These are phyloP conservation scores for Drosophila kohkoa DNA, from an alignment of 1,140 invertebrate genomes.

Conservation along the genomic window DNA sequence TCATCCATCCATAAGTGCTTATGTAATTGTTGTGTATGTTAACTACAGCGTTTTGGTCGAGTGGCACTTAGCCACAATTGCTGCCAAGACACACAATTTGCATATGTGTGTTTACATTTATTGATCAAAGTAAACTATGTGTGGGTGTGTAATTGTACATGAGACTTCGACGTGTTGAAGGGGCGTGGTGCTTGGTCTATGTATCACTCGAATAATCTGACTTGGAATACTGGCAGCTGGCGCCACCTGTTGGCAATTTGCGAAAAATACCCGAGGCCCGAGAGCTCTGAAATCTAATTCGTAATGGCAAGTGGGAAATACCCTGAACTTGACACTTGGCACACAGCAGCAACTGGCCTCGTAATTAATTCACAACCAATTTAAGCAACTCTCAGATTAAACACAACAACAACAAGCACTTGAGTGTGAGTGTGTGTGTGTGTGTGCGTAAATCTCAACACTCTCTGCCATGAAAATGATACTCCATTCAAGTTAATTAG, in stretches of 20 bases:
- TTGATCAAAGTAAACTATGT: constrained; percentile 20
- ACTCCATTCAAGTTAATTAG: constrained; percentile 35
- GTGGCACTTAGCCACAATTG: constrained; percentile 8
- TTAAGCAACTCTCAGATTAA: constrained; percentile 19
- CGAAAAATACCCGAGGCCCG: not conserved
- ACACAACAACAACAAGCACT: not conserved
- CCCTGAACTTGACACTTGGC: constrained; percentile 30
- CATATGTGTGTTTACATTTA: constrained; percentile 15
- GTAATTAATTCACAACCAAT: constrained; percentile 35
- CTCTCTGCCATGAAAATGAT: constrained; percentile 9
- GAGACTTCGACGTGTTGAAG: not conserved
- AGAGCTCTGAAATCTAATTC: constrained; percentile 3
- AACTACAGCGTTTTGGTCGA: not conserved
- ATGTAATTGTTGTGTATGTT: not conserved
- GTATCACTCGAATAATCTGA: not conserved
- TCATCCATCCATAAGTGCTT: no score
- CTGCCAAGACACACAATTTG: not conserved
- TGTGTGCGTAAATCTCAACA: constrained; percentile 19
- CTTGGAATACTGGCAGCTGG: not conserved
- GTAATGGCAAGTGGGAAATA: constrained; percentile 8
- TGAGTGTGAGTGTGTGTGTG: not conserved
- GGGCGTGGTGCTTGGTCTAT: not conserved
- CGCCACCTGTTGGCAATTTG: constrained; percentile 29
- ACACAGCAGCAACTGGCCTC: constrained; percentile 3
- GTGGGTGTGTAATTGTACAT: no score